Conservation (phyloP, 2,797 vertebrate genomes). For the Chiroxiphia lanceolata region DNA sequence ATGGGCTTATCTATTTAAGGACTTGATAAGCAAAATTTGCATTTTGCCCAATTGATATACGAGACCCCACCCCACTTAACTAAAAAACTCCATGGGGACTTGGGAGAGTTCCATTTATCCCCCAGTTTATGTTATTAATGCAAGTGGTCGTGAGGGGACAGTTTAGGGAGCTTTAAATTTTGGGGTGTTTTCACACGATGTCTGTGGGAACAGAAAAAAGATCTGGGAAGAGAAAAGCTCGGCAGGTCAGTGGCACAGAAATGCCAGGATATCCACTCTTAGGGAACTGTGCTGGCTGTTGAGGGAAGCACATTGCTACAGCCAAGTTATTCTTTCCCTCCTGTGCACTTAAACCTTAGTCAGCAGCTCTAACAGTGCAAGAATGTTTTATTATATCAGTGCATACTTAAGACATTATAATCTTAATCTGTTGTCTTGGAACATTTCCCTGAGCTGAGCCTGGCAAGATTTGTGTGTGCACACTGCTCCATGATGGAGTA, state of each 20-base stretch:
- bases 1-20: neutral
- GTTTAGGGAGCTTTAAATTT: neutral
- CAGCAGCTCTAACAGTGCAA: neutral
- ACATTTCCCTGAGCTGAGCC: neutral
- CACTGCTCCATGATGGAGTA: neutral
- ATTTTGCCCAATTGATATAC: neutral
- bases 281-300: neutral
- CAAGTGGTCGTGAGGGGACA: neutral
- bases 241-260: neutral
- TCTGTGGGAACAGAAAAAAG: neutral
- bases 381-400: neutral
- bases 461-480: neutral
- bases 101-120: neutral
- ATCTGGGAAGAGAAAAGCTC: neutral
- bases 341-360: neutral
- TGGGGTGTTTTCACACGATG: neutral
- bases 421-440: neutral
- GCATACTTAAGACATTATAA: neutral
- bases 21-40: neutral
- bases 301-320: neutral
- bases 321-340: neutral
- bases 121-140: neutral
- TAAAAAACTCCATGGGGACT: neutral
- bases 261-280: neutral
- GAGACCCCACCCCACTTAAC: neutral